phyloP scores from a whole-genome alignment of 2,113 vertebrate species.

The Pedionomus torquatus region DNA sequence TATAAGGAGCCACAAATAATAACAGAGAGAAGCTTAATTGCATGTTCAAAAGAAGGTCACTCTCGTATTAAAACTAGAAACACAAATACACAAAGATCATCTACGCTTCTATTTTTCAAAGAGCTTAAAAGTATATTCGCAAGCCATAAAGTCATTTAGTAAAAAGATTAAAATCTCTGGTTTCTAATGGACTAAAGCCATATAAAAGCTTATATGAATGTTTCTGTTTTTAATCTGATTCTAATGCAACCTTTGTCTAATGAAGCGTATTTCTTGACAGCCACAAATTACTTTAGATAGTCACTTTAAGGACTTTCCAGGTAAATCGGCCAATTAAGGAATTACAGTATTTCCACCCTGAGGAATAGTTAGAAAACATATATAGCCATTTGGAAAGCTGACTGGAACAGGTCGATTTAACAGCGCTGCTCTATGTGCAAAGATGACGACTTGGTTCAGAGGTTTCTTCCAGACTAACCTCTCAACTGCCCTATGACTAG shows the following conservation, averaged over 20 bases:
- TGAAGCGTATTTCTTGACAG: background rate
- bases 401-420: background rate
- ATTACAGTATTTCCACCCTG: background rate
- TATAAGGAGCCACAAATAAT: background rate
- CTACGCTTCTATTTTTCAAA: background rate
- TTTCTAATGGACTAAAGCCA: background rate
- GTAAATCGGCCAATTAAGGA: background rate
- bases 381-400: background rate
- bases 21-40: background rate
- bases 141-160: background rate
- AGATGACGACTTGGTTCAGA: background rate
- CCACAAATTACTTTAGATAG: background rate
- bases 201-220: background rate
- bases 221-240: background rate
- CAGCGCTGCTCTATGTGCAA: background rate
- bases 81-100: background rate
- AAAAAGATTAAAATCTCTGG: background rate
- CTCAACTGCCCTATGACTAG: background rate
- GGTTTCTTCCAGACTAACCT: background rate
- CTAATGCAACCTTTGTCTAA: background rate
- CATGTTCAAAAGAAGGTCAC: background rate
- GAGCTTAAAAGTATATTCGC: background rate
- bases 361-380: background rate
- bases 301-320: background rate
- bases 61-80: background rate